phyloP scores from a whole-genome alignment of 1,140 invertebrate genomes.

The Hylyphantes graminicola region DNA sequence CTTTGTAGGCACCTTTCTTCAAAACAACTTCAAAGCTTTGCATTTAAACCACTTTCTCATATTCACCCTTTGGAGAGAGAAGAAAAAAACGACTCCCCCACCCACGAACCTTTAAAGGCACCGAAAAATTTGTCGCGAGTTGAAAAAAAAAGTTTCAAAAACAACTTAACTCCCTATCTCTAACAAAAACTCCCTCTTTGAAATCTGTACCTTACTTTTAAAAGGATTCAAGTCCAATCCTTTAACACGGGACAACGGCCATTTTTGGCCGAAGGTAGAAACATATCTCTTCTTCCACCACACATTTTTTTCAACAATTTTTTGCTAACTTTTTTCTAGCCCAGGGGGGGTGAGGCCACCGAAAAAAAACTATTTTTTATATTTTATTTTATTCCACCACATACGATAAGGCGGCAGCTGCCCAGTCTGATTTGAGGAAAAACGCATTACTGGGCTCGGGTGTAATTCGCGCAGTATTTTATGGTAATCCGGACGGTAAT shows the following conservation, averaged over 20 bases:
- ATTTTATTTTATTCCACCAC: slow-evolving; percentile 38
- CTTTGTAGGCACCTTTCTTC: neutral
- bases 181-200: too few species aligned
- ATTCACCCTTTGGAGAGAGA: neutral
- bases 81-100: too few species aligned
- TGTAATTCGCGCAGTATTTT: slow-evolving; percentile 60
- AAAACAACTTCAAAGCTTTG: neutral
- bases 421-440: slow-evolving; percentile 54
- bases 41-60: slow-evolving; percentile 38
- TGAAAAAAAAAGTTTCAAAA: slow-evolving; percentile 55
- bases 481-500: slow-evolving; percentile 57
- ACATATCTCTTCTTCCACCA: slow-evolving; percentile 3
- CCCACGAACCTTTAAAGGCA: too few species aligned
- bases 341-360: slow-evolving; percentile 27
- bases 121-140: slow-evolving; percentile 41
- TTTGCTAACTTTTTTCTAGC: slow-evolving; percentile 16
- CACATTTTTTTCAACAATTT: slow-evolving; percentile 2
- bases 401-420: slow-evolving; percentile 54
- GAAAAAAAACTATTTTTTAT: neutral
- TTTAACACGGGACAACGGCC: too few species aligned
- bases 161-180: slow-evolving; percentile 40
- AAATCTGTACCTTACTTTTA: too few species aligned
- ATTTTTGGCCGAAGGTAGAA: neutral
- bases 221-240: too few species aligned
- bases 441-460: slow-evolving; percentile 52